A percentile compares a stretch with the other conserved stretches of the same genome.
Evolutionary conservation across 1,140 invertebrate species (phyloP).

Genomic region (Temnothorax curvispinosus): DNA sequence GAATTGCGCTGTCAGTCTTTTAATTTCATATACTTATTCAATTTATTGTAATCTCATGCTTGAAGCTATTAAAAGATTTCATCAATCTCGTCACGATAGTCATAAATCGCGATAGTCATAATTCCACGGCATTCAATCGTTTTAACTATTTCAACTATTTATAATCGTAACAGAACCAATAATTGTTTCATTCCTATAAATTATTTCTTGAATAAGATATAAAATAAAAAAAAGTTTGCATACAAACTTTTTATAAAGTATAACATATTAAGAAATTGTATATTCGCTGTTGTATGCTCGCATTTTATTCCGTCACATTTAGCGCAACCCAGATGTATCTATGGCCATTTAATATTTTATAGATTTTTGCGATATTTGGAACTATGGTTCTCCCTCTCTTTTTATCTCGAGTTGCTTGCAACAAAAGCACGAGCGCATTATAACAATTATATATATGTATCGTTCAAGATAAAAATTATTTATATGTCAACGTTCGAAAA

Average conservation of each 20-base stretch:
- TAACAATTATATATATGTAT: background rate
- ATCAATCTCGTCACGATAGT: background rate
- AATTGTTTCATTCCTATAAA: background rate
- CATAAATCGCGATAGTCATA: constrained; percentile 7
- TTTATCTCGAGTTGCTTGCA: background rate
- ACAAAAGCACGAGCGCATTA: constrained; percentile 1
- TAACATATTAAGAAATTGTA: constrained; percentile 10
- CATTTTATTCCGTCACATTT: constrained; percentile 4
- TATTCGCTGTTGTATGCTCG: background rate
- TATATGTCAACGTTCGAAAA: constrained; percentile 8
- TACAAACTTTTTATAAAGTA: constrained; percentile 2
- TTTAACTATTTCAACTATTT: background rate
- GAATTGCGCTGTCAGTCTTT: constrained; percentile 25
- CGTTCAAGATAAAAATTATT: constrained; percentile 41
- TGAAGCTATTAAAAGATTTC: background rate
- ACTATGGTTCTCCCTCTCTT: background rate
- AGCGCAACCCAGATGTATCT: background rate
- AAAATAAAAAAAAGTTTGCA: background rate
- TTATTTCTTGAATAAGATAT: background rate
- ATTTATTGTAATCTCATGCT: background rate
- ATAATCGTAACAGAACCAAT: background rate
- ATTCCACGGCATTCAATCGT: background rate
- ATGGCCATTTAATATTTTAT: background rate
- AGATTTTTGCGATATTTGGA: background rate
- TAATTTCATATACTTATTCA: constrained; percentile 6